Evolutionary conservation across 1,140 invertebrate genomes (phyloP).

Genomic region (Eriocheir sinensis): DNA sequence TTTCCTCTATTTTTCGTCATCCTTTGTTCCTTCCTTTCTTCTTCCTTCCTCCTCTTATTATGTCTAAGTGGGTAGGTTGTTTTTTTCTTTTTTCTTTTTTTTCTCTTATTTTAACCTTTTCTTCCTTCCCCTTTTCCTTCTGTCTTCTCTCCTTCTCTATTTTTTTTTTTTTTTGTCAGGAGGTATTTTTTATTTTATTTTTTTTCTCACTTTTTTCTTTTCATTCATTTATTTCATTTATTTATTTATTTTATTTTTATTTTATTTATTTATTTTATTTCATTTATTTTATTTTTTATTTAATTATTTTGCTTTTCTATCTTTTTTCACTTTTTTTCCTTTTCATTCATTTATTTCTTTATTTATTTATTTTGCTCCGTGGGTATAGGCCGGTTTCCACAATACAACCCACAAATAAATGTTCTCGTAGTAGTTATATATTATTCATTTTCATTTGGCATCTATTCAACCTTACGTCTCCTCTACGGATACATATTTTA

Average conservation of each 20-base stretch:
- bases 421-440: not conserved
- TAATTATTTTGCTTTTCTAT: no score
- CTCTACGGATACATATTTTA: no score
- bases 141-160: no score
- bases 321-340: no score
- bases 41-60: not conserved
- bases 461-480: not conserved
- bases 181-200: no score
- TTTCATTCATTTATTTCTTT: no score
- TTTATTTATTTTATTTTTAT: conserved; percentile 17
- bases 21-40: not conserved
- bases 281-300: not conserved
- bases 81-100: no score
- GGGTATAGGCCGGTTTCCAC: no score
- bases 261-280: conserved; percentile 7
- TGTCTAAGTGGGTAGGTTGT: not conserved
- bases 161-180: no score
- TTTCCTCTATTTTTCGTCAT: not conserved
- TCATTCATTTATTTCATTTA: not conserved
- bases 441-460: not conserved
- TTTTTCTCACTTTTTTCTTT: conserved; percentile 1
- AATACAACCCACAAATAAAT: no score
- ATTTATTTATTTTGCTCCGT: no score
- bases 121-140: not conserved
- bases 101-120: no score